Percentiles rank a stretch among this genome's conserved stretches.
phyloP scores from a whole-genome alignment of 2,888 invertebrate species.

The Metallyticus violacea region DNA sequence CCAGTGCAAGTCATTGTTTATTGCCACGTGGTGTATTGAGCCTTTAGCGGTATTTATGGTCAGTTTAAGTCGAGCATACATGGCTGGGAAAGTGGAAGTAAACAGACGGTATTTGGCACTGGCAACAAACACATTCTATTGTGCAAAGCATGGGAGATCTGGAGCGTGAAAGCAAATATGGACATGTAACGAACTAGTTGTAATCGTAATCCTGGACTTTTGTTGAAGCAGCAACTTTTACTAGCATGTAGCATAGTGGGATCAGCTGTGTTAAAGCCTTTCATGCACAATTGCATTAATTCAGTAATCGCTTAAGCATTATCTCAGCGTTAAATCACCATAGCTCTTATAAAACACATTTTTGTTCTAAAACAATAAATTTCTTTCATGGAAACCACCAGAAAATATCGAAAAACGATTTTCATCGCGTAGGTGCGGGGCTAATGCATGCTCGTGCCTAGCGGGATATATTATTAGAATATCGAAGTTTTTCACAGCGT shows the following conservation, averaged over 20 bases:
- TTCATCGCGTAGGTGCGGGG: background rate
- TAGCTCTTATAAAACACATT: background rate
- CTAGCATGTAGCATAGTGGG: background rate
- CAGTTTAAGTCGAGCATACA: background rate
- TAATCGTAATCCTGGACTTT: background rate
- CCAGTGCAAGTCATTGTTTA: background rate
- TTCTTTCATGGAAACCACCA: background rate
- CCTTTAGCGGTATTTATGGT: background rate
- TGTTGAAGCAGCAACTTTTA: background rate
- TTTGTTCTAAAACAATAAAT: background rate
- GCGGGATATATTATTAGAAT: background rate
- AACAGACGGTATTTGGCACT: background rate
- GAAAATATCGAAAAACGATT: background rate
- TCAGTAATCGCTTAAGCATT: background rate
- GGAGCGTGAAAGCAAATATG: background rate
- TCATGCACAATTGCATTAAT: no score
- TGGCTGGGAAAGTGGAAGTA: background rate
- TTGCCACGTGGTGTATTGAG: background rate
- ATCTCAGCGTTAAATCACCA: background rate
- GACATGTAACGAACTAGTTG: background rate
- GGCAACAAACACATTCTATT: background rate
- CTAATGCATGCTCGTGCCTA: background rate
- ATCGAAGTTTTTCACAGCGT: background rate
- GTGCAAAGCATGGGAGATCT: background rate
- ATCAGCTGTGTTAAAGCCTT: no score